Evolutionary conservation across 2,888 invertebrate species (phyloP), one percentile per base, ranked within the genome.

Genomic region (Lathronympha strigana): DNA sequence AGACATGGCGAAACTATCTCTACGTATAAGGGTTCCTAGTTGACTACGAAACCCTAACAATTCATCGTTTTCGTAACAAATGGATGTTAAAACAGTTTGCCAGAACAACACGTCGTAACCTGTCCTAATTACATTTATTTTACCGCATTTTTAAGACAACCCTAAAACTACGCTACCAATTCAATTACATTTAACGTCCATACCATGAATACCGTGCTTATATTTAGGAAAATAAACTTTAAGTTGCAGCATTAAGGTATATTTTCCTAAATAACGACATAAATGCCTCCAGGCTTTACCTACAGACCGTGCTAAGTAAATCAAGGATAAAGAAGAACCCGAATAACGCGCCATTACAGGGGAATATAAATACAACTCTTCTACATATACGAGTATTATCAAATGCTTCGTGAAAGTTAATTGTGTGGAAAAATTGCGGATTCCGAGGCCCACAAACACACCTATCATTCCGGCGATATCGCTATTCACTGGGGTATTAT

Each of bases 381-480:
- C 72, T 73, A 71, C 72, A 76, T 69, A 74, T 71, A 73, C 71
- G 73, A 74, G 74, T 77, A 74, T 81, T 81, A 81, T 80, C 77
- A 79, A 82, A 82, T 81, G 80, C 80, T 79, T 81, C 80, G 82
- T 78, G 77, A 78, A 83, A 83, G 78, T 78, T 81, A 82, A 83
- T 84, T 78, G 81, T 71, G 72, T 69, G 83, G 80, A 84, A 83
- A 79, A 79, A 81, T 78, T 72, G 82, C 76, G 77, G 78, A 73
- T 72, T 71, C 71, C 67, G 68, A 72, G 72, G 68, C 73, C 72
- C 73, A 66, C 71, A 78, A 79, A 78, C 75, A 78, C 76, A 80
- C 77, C 75, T 77, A 79, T 80, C 77, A 80, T 76, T 77, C 71
- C 63, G 57, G 67, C 50, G 50, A 47, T 61, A 38, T 49, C 54